Base-by-base conservation (phyloP, 2,888 invertebrate genomes). In the Sturmia bella region DNA sequence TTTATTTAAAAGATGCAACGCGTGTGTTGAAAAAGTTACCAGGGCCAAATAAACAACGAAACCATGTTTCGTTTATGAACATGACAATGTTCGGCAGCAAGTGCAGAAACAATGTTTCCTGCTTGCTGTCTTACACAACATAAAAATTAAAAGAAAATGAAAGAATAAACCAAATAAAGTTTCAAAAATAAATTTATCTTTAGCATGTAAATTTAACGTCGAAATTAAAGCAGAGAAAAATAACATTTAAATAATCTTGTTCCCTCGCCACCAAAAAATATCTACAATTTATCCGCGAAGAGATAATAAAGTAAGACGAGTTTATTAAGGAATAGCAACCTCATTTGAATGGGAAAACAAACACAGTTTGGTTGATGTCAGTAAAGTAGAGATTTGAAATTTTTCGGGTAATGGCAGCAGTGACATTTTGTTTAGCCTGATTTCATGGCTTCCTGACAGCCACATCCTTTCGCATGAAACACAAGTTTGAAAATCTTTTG, bases 201-300 rank as follows among this genome's bases (percentile, higher is more conserved):
- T 13, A 68, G 69, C 52, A 76, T 76, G 68, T 61, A 76, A 76
- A 76, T 75, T 37, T 59, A 68, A 63, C 19, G 21, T 56, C 41
- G 21, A 52, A 66, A 66, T 37, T 57, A 11, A 56, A 56, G 41
- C 37, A 52, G 37, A 15, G 13, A 13, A 39, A n/a, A 39, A 52
- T 32, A 69, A 45, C 17, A 48, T n/a, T 27, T 61, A 12, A 52
- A 52, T 52, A 15, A 69, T 19, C 54, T 56, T 63, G n/a, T n/a
- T 32, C 41, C 59, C 24, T 17, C 70, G 37, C 39, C 39, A 9
- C 37, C 11, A 4, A 13, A 43, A 19, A 45, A 37, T 21, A 21
- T 57, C 17, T 13, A 70, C 37, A 32, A 1, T n/a, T n/a, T n/a
- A n/a, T 7, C 32, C 32, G 48, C 39, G 24, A 32, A 73, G 3